phyloP scores from a whole-genome alignment of 2,888 invertebrate genomes.

The Heliconius erato region DNA sequence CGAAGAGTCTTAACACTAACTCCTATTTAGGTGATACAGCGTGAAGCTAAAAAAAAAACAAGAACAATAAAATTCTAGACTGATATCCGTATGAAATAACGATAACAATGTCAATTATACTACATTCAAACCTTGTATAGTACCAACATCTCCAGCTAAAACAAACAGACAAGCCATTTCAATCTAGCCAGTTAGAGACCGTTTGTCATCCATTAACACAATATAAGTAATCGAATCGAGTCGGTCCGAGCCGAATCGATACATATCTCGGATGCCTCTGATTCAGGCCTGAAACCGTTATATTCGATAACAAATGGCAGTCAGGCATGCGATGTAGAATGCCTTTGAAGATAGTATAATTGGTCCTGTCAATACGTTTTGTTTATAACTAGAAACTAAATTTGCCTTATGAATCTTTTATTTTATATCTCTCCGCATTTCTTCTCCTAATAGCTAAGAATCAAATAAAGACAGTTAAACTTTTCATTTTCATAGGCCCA shows the following conservation, averaged over 20 bases:
- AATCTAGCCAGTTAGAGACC: constrained; percentile 24
- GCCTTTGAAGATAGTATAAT: constrained; percentile 37
- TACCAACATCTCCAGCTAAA: not conserved
- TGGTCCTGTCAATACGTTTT: constrained; percentile 28
- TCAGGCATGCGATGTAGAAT: constrained; percentile 54
- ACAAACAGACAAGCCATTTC: constrained; percentile 12
- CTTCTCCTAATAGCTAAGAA: too few relatives aligned
- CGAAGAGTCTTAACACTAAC: not conserved
- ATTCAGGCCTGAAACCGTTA: constrained; percentile 52
- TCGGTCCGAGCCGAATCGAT: constrained; percentile 53
- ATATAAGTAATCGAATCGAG: constrained; percentile 38
- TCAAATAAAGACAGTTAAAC: too few relatives aligned
- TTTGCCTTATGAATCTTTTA: too few relatives aligned
- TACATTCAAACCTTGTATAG: not conserved
- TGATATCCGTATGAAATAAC: not conserved
- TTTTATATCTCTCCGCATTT: too few relatives aligned
- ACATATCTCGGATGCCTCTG: constrained; percentile 53
- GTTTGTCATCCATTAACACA: constrained; percentile 45
- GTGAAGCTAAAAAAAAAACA: not conserved
- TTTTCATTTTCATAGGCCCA: too few relatives aligned
- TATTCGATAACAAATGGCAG: constrained; percentile 42
- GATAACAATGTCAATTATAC: not conserved
- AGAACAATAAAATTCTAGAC: not conserved
- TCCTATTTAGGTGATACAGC: not conserved
- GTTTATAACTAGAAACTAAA: not conserved